A percentile compares a stretch with the other conserved stretches of the same genome.
These are phyloP conservation scores for Pogonus chalceus DNA, from an alignment of 1,140 invertebrate genomes.

Conservation along the genomic window DNA sequence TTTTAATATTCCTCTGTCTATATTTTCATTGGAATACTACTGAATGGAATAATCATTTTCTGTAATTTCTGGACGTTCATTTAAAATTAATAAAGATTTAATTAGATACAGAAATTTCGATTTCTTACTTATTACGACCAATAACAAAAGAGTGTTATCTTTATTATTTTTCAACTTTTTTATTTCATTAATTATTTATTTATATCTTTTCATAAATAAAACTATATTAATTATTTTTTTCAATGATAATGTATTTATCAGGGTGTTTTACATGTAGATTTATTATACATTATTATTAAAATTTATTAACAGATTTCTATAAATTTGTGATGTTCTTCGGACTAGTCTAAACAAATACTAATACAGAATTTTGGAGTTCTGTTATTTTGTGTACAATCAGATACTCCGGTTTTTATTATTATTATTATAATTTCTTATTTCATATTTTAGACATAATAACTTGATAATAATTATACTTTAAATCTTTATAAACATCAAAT, in stretches of 20 bases:
- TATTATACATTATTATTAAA: neutral
- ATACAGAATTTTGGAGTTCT: neutral
- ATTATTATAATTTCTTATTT: neutral
- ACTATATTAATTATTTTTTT: no score
- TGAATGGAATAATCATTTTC: no score
- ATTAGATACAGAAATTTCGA: no score
- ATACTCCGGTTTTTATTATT: neutral
- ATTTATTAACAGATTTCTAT: neutral
- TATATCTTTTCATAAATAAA: no score
- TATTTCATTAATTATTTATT: no score
- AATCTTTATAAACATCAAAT: conserved; percentile 3
- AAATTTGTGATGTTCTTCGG: neutral
- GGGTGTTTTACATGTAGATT: conserved; percentile 1
- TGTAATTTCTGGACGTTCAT: no score
- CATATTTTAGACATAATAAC: neutral
- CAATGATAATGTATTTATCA: neutral
- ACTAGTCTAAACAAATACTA: neutral
- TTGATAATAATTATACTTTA: neutral
- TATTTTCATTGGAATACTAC: no score
- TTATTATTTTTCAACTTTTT: no score
- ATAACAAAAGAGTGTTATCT: no score
- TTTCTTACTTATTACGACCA: no score
- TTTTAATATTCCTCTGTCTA: no score
- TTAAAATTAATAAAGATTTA: no score
- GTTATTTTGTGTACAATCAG: neutral